Evolutionary conservation across 2,888 invertebrate species (phyloP).

Genomic region (Cyclophora albipunctata): DNA sequence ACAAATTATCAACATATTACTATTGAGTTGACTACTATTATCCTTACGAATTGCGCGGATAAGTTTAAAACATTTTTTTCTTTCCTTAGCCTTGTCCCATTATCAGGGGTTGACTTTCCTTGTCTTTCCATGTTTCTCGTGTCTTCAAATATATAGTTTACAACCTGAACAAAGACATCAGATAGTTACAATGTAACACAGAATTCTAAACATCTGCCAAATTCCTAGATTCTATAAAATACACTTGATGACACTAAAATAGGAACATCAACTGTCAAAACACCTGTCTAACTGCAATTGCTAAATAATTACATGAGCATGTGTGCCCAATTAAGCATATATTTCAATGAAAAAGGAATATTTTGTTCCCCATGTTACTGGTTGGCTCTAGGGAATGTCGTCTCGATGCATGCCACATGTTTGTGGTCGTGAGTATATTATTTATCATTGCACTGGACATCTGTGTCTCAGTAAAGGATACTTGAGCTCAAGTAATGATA

Average conservation of each 20-base stretch:
- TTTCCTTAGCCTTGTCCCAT: too few relatives aligned
- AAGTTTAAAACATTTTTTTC: too few relatives aligned
- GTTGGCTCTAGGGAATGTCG: conserved; percentile 21
- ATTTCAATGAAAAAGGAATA: conserved; percentile 3
- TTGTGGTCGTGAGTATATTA: conserved; percentile 30
- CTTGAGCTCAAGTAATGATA: conserved; percentile 14
- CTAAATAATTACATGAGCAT: not conserved
- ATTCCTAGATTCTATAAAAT: too few relatives aligned
- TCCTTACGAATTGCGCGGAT: too few relatives aligned
- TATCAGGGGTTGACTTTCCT: too few relatives aligned
- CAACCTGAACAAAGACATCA: too few relatives aligned
- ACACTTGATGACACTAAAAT: too few relatives aligned
- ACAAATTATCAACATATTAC: not conserved
- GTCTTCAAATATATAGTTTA: too few relatives aligned
- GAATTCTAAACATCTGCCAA: too few relatives aligned
- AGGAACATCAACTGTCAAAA: too few relatives aligned
- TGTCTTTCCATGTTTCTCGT: too few relatives aligned
- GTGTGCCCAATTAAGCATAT: conserved; percentile 2
- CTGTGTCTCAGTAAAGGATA: conserved; percentile 27
- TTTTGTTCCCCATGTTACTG: conserved; percentile 16
- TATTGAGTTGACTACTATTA: not conserved
- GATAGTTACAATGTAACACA: too few relatives aligned
- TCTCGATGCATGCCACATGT: conserved; percentile 31
- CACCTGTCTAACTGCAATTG: not conserved
- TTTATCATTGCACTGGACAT: conserved; percentile 20